Evolutionary conservation across 2,113 vertebrate species (phyloP).

Genomic region (Anarrhichthys ocellatus): DNA sequence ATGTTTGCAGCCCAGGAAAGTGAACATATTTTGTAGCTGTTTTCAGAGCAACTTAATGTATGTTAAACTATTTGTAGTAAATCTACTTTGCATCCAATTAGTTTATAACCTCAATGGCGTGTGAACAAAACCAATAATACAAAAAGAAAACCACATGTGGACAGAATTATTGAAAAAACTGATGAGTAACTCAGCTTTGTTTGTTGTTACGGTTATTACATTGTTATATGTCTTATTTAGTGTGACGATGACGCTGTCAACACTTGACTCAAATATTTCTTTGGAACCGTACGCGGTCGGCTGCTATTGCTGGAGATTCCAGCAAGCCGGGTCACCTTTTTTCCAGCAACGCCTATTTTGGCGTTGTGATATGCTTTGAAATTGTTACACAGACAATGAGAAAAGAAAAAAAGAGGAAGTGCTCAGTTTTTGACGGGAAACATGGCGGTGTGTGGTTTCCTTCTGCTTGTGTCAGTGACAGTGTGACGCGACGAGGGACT

Average conservation of each 20-base stretch:
- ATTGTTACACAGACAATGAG: slow-evolving; percentile 36
- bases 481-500: slow-evolving; percentile 64
- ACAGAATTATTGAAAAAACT: not conserved
- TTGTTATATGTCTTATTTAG: no score
- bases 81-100: not conserved
- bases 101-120: not conserved
- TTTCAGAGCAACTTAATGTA: not conserved
- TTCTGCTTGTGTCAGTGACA: slow-evolving; percentile 62
- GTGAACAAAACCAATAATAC: not conserved
- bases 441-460: slow-evolving; percentile 70
- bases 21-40: not conserved
- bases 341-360: slow-evolving; percentile 34
- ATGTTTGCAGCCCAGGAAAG: not conserved
- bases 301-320: slow-evolving; percentile 3
- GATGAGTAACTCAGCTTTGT: not conserved
- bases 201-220: not conserved
- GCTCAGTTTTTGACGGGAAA: slow-evolving; percentile 74
- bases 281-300: not conserved
- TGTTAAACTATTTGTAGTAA: not conserved
- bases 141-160: not conserved
- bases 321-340: not conserved
- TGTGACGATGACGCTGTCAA: not conserved
- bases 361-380: slow-evolving; percentile 29
- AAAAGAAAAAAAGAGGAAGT: slow-evolving; percentile 72
- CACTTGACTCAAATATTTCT: slow-evolving; percentile 4